Percentiles rank a stretch among this genome's conserved stretches.
phyloP scores from a whole-genome alignment of 2,113 vertebrate species.

The Alligator mississippiensis region DNA sequence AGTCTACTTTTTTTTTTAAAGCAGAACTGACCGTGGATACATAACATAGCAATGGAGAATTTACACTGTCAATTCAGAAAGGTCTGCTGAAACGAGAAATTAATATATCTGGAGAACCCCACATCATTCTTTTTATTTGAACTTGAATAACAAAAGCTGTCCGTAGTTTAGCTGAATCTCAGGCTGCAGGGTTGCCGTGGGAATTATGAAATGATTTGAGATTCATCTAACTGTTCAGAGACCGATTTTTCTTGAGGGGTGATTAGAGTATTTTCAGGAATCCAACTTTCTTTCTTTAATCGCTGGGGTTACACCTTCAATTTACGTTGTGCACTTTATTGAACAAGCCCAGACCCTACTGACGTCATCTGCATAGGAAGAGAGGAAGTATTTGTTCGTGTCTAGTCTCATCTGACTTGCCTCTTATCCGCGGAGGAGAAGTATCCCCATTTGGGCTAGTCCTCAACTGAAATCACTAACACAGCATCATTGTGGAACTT shows the following conservation, averaged over 20 bases:
- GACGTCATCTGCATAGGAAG: neutral
- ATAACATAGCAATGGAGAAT: neutral
- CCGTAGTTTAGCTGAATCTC: constrained; percentile 19
- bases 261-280: no score
- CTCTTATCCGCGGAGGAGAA: neutral
- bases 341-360: no score
- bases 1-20: neutral
- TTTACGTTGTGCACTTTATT: no score
- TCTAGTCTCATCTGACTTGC: neutral
- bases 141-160: neutral
- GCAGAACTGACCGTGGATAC: constrained; percentile 7
- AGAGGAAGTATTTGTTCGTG: neutral
- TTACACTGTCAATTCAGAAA: neutral
- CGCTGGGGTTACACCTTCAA: no score
- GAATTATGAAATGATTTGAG: neutral
- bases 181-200: neutral
- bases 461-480: neutral
- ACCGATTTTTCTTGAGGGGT: no score
- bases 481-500: accelerated
- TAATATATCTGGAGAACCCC: neutral
- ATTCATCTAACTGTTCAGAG: neutral
- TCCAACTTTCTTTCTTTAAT: no score
- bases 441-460: neutral
- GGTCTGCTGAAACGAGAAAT: neutral
- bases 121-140: neutral